phyloP scores from a whole-genome alignment of 2,888 invertebrate species.

The Xylocampa areola region DNA sequence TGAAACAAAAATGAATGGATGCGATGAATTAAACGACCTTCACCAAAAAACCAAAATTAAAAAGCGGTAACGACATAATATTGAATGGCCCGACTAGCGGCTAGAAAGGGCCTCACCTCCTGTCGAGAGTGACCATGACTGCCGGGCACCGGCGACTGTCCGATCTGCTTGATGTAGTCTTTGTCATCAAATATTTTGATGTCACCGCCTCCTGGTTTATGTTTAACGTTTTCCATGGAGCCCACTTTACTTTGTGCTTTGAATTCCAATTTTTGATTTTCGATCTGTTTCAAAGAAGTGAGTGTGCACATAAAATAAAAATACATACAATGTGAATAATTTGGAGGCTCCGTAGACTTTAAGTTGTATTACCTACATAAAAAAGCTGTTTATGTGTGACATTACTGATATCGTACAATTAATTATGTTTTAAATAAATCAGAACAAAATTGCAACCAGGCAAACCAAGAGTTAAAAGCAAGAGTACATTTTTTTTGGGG shows the following conservation, averaged over 20 bases:
- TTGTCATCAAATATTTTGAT: conserved; percentile 98
- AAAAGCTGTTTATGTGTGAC: too few species aligned
- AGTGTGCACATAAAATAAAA: conserved; percentile 78
- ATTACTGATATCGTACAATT: too few species aligned
- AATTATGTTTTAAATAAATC: too few species aligned
- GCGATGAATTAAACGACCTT: conserved; percentile 68
- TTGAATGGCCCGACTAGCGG: conserved; percentile 55
- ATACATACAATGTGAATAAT: conserved; percentile 55
- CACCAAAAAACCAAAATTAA: conserved; percentile 70
- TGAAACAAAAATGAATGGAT: conserved; percentile 84
- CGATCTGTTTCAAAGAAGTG: conserved; percentile 92
- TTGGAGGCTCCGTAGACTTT: conserved; percentile 50
- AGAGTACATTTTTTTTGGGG: too few species aligned
- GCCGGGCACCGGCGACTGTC: conserved; percentile 80
- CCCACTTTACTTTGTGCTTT: conserved; percentile 98
- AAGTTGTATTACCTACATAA: too few species aligned
- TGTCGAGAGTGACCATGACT: conserved; percentile 81
- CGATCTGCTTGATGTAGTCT: conserved; percentile 95
- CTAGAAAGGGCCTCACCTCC: conserved; percentile 83
- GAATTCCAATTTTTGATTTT: conserved; percentile 96
- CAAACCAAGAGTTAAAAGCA: too few species aligned
- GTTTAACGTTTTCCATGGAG: conserved; percentile 96
- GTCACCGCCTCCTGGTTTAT: conserved; percentile 97
- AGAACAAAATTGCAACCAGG: too few species aligned
- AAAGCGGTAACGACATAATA: conserved; percentile 65